Conservation (phyloP, 2,888 invertebrate species). For the Dryocosmus kuriphilus region DNA sequence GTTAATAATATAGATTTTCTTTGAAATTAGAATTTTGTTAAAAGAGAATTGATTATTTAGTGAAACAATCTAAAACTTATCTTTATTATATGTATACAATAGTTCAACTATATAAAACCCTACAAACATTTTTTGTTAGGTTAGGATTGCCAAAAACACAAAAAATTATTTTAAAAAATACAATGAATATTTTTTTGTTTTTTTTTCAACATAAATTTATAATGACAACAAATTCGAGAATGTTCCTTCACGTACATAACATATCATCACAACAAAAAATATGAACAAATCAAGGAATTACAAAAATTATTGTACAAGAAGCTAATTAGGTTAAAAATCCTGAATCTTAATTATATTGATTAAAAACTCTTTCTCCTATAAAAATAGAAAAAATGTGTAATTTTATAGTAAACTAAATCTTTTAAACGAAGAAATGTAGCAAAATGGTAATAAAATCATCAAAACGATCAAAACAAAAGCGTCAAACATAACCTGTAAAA, state of each 20-base stretch:
- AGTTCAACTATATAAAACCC: too few relatives aligned
- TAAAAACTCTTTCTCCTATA: not conserved
- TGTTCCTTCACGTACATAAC: not conserved
- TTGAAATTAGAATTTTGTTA: too few relatives aligned
- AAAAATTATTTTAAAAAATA: not conserved
- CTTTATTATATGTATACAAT: too few relatives aligned
- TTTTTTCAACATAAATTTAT: not conserved
- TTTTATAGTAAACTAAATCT: not conserved
- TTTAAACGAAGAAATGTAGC: not conserved
- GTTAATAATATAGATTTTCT: too few relatives aligned
- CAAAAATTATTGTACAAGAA: not conserved
- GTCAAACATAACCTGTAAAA: constrained; percentile 67
- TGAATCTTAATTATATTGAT: not conserved
- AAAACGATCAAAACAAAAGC: constrained; percentile 46
- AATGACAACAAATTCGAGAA: not conserved
- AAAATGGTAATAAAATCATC: constrained; percentile 9
- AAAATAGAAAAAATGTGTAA: not conserved
- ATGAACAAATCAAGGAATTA: too few relatives aligned
- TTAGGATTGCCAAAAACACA: not conserved
- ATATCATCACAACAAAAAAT: too few relatives aligned
- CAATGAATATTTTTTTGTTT: not conserved
- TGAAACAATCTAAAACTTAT: too few relatives aligned
- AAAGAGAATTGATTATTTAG: too few relatives aligned
- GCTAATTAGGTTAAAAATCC: not conserved
- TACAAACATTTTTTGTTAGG: not conserved